Evolutionary conservation across 2,113 vertebrate species (phyloP), one percentile per base, ranked within the genome.

Genomic region (Myxocyprinus asiaticus): DNA sequence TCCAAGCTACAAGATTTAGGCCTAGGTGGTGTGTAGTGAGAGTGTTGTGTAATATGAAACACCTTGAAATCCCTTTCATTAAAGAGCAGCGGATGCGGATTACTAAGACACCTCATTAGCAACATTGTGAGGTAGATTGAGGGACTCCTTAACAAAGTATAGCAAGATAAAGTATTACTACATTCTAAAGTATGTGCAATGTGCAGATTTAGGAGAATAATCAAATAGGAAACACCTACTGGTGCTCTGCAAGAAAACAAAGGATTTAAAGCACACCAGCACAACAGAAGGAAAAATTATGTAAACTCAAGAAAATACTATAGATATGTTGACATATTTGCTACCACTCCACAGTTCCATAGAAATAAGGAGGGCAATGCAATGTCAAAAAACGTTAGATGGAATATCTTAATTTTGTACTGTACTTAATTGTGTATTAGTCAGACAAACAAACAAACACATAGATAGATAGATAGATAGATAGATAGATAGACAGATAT

Each of bases 151-250:
- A 45, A 78, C 64, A 68, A 66, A 75, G 76, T 67, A 76, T 22
- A 72, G 73, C 69, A 48, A 65, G 65, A 87, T 76, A 81, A 84
- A 87, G 73, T 71, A 80, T 78, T 82, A 78, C 67, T 61, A 50
- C 56, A 81, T 7, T 8, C 42, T 33, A 6, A 82, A 80, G 82
- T 55, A 55, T 64, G 9, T 42, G 47, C 66, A 67, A 56, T 48
- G 70, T 68, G 55, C 69, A 83, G 70, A 71, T 81, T 75, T 45
- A 71, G 55, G 48, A 70, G 58, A 83, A 86, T 79, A 82, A 83
- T 80, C 33, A 62, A 15, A 59, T 68, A 81, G 77, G 83, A 83
- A 86, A 72, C 64, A 55, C 67, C 64, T 22, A 64, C 77, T 78
- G 79, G 74, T 87, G 83, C 59, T 68, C 59, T 50, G 10, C 55